Percentiles rank a stretch among this genome's conserved stretches.
Conservation (phyloP, 2,888 invertebrate species). For the Cephus rjabovi region DNA sequence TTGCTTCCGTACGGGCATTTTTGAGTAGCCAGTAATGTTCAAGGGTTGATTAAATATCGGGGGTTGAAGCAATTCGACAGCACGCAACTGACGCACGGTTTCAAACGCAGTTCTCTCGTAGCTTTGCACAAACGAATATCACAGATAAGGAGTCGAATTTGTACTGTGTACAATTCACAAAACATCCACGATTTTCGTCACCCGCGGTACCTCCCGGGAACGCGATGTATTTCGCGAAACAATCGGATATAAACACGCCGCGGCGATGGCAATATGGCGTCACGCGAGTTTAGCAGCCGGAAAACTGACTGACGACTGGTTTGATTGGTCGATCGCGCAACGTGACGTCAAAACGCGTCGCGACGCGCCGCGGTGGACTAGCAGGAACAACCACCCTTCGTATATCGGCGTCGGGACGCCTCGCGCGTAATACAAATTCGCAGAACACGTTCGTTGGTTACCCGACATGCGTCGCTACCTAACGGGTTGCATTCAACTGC, state of each 20-base stretch:
- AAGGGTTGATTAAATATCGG: slow-evolving; percentile 15
- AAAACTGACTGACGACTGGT: slow-evolving; percentile 68
- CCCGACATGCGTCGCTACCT: neutral
- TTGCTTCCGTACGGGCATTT: slow-evolving; percentile 83
- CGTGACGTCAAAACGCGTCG: slow-evolving; percentile 68
- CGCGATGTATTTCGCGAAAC: slow-evolving; percentile 37
- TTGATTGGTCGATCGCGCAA: slow-evolving; percentile 75
- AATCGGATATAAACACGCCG: slow-evolving; percentile 52
- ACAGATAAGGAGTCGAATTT: neutral
- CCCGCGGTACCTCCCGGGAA: neutral
- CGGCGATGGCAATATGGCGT: slow-evolving; percentile 58
- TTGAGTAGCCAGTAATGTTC: slow-evolving; percentile 24
- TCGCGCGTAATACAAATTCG: slow-evolving; percentile 5
- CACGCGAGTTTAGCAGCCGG: slow-evolving; percentile 56
- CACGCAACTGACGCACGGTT: slow-evolving; percentile 28
- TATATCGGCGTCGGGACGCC: slow-evolving; percentile 12
- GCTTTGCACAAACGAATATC: neutral
- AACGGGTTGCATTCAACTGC: neutral
- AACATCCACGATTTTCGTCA: slow-evolving; percentile 11
- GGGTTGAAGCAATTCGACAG: slow-evolving; percentile 23
- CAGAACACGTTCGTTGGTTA: neutral
- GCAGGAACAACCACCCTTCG: slow-evolving; percentile 21
- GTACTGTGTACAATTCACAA: slow-evolving; percentile 3
- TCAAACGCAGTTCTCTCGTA: neutral
- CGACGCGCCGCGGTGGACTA: slow-evolving; percentile 31